Percentiles rank a stretch among this genome's conserved stretches.
Evolutionary conservation across 2,797 vertebrate genomes (phyloP).

Genomic region (Arrhamphus sclerolepis): DNA sequence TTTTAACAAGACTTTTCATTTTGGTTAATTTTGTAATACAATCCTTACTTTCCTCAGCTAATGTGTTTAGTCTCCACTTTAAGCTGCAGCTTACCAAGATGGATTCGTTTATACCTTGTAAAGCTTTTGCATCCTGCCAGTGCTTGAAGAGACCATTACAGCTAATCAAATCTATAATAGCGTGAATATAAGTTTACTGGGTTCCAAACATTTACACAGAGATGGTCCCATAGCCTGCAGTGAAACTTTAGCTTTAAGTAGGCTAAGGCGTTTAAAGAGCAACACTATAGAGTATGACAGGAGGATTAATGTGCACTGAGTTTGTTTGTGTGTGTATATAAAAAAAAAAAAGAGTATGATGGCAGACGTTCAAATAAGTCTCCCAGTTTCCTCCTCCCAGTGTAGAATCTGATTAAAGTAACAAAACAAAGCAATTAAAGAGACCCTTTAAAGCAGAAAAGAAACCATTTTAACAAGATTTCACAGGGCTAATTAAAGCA

Average conservation of each 20-base stretch:
- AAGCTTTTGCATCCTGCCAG: constrained; percentile 43
- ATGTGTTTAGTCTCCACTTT: too few relatives aligned
- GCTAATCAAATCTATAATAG: constrained; percentile 56
- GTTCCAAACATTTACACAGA: constrained; percentile 41
- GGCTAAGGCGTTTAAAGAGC: constrained; percentile 40
- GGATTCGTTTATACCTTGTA: constrained; percentile 26
- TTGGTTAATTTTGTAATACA: too few relatives aligned
- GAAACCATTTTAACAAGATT: constrained; percentile 46
- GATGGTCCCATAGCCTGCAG: constrained; percentile 34
- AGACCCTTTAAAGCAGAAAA: constrained; percentile 34
- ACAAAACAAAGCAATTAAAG: constrained; percentile 53
- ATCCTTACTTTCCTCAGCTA: too few relatives aligned
- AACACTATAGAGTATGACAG: constrained; percentile 23
- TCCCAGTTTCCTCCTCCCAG: constrained; percentile 27
- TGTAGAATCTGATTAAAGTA: constrained; percentile 50
- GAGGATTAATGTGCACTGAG: constrained; percentile 22
- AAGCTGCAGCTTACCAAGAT: too few relatives aligned
- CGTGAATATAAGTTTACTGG: constrained; percentile 47
- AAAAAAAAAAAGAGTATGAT: constrained; percentile 17
- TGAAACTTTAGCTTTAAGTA: constrained; percentile 39
- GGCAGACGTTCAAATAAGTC: constrained; percentile 27
- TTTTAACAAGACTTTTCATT: too few relatives aligned
- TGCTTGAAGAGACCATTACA: constrained; percentile 66
- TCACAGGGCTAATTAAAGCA: constrained; percentile 57
- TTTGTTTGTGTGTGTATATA: constrained; percentile 22